Conservation (phyloP, 1,140 invertebrate genomes). For the Gonatopus flavifemur region DNA sequence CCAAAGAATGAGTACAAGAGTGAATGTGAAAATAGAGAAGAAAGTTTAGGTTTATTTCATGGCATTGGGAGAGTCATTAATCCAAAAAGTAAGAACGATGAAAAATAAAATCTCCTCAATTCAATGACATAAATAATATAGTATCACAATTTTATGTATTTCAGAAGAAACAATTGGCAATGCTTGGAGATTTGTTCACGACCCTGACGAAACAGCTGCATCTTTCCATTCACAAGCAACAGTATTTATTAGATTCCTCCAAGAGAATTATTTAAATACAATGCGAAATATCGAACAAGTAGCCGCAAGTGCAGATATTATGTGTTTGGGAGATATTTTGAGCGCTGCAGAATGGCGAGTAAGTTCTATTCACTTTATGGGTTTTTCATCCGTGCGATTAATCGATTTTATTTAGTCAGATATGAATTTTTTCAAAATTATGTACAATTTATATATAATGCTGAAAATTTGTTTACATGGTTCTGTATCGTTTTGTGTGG, state of each 20-base stretch:
- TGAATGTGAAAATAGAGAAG: constrained; percentile 61
- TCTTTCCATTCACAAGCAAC: constrained; percentile 66
- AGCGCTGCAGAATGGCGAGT: constrained; percentile 67
- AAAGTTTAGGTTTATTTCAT: constrained; percentile 71
- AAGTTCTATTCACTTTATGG: constrained; percentile 23
- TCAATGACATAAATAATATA: neutral
- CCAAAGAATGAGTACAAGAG: constrained; percentile 17
- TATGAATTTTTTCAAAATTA: neutral
- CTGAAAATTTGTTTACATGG: no score
- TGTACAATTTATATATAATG: neutral
- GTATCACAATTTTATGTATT: constrained; percentile 3
- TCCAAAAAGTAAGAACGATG: constrained; percentile 65
- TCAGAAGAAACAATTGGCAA: constrained; percentile 30
- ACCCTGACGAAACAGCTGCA: constrained; percentile 66
- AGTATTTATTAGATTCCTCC: constrained; percentile 68
- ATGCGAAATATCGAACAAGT: constrained; percentile 64
- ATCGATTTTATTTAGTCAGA: neutral
- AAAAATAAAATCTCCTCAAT: constrained; percentile 10
- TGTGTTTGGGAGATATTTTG: constrained; percentile 66
- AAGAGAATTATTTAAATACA: constrained; percentile 74
- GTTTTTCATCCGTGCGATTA: neutral
- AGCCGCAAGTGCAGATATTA: constrained; percentile 58
- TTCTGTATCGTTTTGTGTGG: no score
- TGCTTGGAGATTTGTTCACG: constrained; percentile 59
- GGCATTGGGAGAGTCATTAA: constrained; percentile 75